Evolutionary conservation across 1,140 invertebrate species (phyloP).

Genomic region (Stenopsyche tienmushanensis): DNA sequence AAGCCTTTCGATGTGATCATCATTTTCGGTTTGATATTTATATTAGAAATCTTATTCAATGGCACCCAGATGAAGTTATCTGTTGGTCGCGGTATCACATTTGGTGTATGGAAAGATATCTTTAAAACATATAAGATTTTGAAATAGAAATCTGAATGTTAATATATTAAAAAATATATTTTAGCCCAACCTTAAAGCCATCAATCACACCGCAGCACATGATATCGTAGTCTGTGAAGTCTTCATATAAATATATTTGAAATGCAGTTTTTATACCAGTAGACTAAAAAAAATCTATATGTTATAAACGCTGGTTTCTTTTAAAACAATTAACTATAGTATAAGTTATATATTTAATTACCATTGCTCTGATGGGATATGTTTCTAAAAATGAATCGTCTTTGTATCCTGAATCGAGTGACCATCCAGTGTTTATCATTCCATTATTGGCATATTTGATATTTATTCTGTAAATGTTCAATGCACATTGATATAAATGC

Average conservation of each 20-base stretch:
- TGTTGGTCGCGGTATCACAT: background rate
- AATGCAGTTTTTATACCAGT: no score
- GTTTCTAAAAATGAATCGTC: background rate
- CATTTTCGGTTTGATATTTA: slow-evolving; percentile 8
- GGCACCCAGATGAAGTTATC: background rate
- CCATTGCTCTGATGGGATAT: background rate
- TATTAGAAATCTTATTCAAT: background rate
- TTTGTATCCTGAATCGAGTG: background rate
- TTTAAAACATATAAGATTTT: background rate
- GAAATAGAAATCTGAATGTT: background rate
- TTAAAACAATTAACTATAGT: no score
- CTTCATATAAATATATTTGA: no score
- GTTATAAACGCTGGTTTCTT: no score
- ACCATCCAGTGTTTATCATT: no score
- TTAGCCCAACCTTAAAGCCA: background rate
- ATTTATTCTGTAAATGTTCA: no score
- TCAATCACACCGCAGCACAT: background rate
- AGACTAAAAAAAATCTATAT: no score
- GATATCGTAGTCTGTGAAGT: background rate
- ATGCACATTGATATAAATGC: background rate
- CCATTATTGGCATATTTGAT: no score
- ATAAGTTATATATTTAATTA: no score
- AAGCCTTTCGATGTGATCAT: background rate
- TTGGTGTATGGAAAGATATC: slow-evolving; percentile 6
- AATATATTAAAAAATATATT: background rate